Evolutionary conservation across 2,888 invertebrate species (phyloP), one percentile per base, ranked within the genome.

Genomic region (Platypus cylindrus): DNA sequence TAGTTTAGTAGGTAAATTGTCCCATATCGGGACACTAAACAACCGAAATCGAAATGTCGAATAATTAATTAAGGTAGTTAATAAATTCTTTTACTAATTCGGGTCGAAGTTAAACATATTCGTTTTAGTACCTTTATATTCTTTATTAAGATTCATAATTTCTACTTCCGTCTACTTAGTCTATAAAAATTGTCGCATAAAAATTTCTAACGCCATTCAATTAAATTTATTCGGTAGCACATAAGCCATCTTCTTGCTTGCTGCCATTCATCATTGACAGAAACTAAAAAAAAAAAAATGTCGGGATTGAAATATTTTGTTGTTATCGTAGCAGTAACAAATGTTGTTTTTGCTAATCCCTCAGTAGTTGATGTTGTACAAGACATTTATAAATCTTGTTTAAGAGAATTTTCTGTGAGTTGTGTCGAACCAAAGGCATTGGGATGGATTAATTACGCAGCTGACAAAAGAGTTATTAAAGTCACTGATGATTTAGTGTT

Each of bases 361-460:
- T 68, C 76, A 8, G 77, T 77, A 2, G 63, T 72, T 2, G 72
- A 70, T 45, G 60, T 78, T 53, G 66, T 72, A 16, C 63, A 62
- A 41, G 76, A 74, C 51, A 73, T 78, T 62, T 78, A 78, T 54
- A 62, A 66, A 35, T 68, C 73, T 57, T 79, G 79, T 51, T 56
- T 78, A 30, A 73, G 73, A 55, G 70, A 74, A 50, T 73, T 76
- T 52, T 75, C 76, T 25, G 64, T 75, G 44, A 68, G 72, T 52
- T 84, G 84, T 62, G 75, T 79, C 34, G 76, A 78, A 50, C 82
- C 83, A 5, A 80, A 80, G 58, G 71, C 82, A 28, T 58, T 83
- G 55, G 68, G 73, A 45, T 84, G 82, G 74, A 68, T 82, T 48
- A 75, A 73, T 45, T 64, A 68, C 40, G 77, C 75, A 2, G 60